These are phyloP conservation scores for Nemoura dubitans DNA, from an alignment of 2,888 invertebrate genomes.

Conservation along the genomic window DNA sequence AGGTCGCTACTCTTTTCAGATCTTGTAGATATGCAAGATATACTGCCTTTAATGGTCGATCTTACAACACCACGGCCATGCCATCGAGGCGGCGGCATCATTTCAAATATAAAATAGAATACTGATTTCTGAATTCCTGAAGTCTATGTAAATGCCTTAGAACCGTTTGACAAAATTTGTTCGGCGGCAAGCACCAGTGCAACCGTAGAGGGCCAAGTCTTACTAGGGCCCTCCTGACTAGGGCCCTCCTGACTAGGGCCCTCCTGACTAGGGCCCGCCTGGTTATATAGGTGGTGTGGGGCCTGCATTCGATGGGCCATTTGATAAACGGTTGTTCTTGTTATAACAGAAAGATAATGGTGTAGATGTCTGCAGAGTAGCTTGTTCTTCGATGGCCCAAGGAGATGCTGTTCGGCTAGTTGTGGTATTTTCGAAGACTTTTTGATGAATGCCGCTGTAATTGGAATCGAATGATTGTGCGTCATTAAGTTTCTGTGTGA, in stretches of 20 bases:
- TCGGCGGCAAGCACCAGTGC: neutral
- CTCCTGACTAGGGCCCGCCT: neutral
- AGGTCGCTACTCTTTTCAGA: slow-evolving; percentile 19
- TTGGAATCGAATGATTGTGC: slow-evolving; percentile 4
- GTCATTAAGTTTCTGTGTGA: neutral
- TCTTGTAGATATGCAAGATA: slow-evolving; percentile 42
- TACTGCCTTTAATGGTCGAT: slow-evolving; percentile 39
- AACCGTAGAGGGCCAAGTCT: no score
- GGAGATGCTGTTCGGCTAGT: neutral
- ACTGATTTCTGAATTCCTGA: slow-evolving; percentile 3
- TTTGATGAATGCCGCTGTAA: neutral
- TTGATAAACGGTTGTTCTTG: neutral
- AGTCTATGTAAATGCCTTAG: neutral
- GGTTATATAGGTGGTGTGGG: neutral
- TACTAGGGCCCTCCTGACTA: no score
- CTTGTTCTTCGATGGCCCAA: neutral
- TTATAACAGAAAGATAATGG: neutral
- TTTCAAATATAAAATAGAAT: slow-evolving; percentile 39
- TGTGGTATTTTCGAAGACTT: neutral
- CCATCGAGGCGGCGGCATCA: slow-evolving; percentile 1
- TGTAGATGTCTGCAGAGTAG: neutral
- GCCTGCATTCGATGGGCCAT: neutral
- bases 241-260: no score
- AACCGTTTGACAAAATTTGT: slow-evolving; percentile 3
- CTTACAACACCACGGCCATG: slow-evolving; percentile 33